A percentile compares a stretch with the other conserved stretches of the same genome.
Evolutionary conservation across 2,113 vertebrate genomes (phyloP).

Genomic region (Tetraodon nigroviridis): DNA sequence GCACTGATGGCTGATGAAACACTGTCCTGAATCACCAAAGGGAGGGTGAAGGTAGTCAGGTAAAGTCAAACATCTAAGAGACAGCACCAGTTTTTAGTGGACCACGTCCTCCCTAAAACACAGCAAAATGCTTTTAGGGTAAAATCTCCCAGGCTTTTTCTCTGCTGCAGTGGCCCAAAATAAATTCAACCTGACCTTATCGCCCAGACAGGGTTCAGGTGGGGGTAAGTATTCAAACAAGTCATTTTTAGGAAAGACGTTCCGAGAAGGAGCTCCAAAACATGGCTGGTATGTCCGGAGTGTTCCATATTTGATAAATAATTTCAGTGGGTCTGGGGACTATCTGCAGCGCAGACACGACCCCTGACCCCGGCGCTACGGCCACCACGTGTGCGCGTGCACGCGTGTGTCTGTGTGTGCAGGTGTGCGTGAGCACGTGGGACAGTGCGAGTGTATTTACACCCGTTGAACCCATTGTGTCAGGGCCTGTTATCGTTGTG

Average conservation of each 20-base stretch:
- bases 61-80: too few relatives aligned
- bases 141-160: background rate
- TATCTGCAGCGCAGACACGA: conserved; percentile 46
- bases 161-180: too few relatives aligned
- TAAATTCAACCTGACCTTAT: too few relatives aligned
- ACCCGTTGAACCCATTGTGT: conserved; percentile 58
- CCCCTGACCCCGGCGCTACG: conserved; percentile 41
- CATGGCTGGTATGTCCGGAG: conserved; percentile 53
- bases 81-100: too few relatives aligned
- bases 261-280: conserved; percentile 29
- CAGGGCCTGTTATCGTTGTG: conserved; percentile 62
- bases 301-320: conserved; percentile 62
- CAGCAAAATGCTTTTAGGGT: conserved; percentile 56
- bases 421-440: conserved; percentile 15
- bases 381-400: conserved; percentile 25
- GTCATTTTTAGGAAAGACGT: conserved; percentile 25
- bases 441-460: conserved; percentile 33
- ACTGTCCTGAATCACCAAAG: too few relatives aligned
- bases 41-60: too few relatives aligned
- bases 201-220: conserved; percentile 27
- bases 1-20: too few relatives aligned
- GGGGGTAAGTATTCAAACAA: conserved; percentile 28
- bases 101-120: conserved; percentile 15
- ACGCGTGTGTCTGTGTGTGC: background rate
- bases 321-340: conserved; percentile 44